These are phyloP conservation scores for Zeuzera pyrina DNA, from an alignment of 2,888 invertebrate genomes.

Conservation along the genomic window DNA sequence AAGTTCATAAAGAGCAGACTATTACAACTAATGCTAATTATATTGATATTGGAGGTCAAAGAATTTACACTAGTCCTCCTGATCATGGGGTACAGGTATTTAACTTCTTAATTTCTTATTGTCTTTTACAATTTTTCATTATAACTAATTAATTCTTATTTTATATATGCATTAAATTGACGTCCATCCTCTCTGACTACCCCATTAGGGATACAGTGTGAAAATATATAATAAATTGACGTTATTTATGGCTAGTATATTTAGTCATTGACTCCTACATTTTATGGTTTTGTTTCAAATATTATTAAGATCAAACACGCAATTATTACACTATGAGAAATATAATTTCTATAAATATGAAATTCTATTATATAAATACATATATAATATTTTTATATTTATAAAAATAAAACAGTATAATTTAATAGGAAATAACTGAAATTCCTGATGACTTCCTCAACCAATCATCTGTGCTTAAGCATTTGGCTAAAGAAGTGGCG, in stretches of 20 bases:
- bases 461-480: constrained; percentile 87
- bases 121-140: too few relatives aligned
- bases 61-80: constrained; percentile 65
- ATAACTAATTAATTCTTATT: too few relatives aligned
- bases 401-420: not conserved
- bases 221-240: too few relatives aligned
- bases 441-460: constrained; percentile 89
- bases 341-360: too few relatives aligned
- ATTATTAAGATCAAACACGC: too few relatives aligned
- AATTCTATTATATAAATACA: not conserved
- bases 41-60: constrained; percentile 64
- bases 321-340: too few relatives aligned
- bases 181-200: too few relatives aligned
- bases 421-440: constrained; percentile 82
- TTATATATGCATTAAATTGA: too few relatives aligned
- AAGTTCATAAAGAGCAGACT: constrained; percentile 55
- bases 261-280: too few relatives aligned
- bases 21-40: constrained; percentile 55
- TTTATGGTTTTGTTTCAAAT: too few relatives aligned
- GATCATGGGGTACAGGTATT: constrained; percentile 69
- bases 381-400: not conserved
- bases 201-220: too few relatives aligned
- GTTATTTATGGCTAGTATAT: too few relatives aligned
- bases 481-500: constrained; percentile 85
- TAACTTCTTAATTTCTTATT: constrained; percentile 1